phyloP scores from a whole-genome alignment of 2,113 vertebrate species.

The Mixornis gularis region DNA sequence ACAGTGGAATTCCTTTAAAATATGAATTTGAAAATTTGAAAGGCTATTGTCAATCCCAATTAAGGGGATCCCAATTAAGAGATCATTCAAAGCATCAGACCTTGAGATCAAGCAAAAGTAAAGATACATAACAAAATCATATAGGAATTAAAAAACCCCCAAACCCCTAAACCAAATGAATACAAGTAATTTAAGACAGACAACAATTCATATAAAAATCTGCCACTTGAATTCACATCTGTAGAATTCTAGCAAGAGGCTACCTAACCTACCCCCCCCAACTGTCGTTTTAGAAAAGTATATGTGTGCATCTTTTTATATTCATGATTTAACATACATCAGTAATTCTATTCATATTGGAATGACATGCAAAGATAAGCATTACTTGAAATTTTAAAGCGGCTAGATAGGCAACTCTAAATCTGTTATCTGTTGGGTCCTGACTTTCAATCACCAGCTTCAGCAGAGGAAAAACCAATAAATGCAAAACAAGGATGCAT shows the following conservation, averaged over 20 bases:
- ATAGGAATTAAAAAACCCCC: background rate
- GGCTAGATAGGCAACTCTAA: background rate
- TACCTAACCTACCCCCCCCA: background rate
- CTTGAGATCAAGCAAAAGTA: background rate
- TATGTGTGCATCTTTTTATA: background rate
- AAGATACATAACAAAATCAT: background rate
- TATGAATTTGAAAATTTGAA: background rate
- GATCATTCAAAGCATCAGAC: background rate
- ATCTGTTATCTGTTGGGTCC: background rate
- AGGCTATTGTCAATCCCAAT: background rate
- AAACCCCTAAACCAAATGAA: background rate
- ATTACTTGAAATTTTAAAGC: background rate
- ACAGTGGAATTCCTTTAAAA: background rate
- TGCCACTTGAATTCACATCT: background rate
- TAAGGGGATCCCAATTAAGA: background rate
- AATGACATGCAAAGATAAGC: background rate
- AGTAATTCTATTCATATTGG: background rate
- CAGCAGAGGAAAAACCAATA: conserved; percentile 13
- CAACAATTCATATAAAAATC: background rate
- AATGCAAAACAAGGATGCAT: conserved; percentile 3
- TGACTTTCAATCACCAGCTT: background rate
- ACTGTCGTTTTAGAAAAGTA: background rate
- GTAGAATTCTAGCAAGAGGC: background rate
- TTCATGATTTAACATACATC: background rate
- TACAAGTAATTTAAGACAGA: background rate